Percentiles rank a stretch among this genome's conserved stretches.
phyloP scores from a whole-genome alignment of 2,113 vertebrate genomes.

The Clarias macrocephalus region DNA sequence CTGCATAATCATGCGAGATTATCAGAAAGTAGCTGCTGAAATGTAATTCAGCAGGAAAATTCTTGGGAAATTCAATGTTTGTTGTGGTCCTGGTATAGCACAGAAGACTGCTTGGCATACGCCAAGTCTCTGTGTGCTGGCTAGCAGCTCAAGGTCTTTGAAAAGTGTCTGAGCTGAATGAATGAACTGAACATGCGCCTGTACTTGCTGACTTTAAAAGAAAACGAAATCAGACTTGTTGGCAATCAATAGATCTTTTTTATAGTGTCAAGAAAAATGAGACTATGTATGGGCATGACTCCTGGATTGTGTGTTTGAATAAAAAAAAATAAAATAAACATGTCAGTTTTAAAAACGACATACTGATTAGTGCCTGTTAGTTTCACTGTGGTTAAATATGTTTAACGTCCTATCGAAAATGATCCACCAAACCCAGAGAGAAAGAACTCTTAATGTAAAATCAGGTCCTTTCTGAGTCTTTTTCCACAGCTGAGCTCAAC shows the following conservation, averaged over 20 bases:
- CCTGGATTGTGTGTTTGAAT: background rate
- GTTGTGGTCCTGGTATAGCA: background rate
- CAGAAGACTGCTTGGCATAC: background rate
- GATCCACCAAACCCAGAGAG: background rate
- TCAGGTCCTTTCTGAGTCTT: background rate
- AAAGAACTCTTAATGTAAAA: background rate
- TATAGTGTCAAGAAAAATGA: background rate
- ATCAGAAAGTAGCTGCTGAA: constrained; percentile 10
- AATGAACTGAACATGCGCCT: constrained; percentile 12
- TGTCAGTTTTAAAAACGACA: background rate
- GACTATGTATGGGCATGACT: background rate
- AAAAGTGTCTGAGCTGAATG: background rate
- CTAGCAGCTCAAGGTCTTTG: background rate
- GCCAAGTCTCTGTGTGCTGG: constrained; percentile 1
- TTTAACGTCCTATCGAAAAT: background rate
- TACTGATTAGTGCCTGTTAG: background rate
- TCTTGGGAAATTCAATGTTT: background rate
- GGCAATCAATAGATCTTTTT: background rate
- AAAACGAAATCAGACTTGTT: background rate
- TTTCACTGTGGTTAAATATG: background rate
- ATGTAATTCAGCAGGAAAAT: constrained; percentile 10
- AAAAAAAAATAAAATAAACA: background rate
- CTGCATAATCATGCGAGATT: background rate
- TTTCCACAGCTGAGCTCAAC: background rate
- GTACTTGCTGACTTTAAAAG: background rate